Conservation (phyloP, 1,140 invertebrate genomes). For the Lordiphosa collinella region DNA sequence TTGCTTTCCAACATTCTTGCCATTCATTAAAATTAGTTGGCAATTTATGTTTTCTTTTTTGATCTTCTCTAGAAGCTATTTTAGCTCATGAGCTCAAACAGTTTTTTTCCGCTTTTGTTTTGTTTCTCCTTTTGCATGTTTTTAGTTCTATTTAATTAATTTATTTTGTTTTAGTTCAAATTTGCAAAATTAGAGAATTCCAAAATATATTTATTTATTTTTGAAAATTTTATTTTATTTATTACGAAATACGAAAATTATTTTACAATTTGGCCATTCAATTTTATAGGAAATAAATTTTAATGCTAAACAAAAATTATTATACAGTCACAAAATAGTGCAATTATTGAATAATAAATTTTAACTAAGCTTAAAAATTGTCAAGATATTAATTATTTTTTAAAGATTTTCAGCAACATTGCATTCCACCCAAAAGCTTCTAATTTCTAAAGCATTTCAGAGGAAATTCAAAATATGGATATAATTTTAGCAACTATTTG, state of each 20-base stretch:
- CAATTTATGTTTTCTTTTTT: constrained; percentile 37
- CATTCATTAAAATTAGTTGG: constrained; percentile 60
- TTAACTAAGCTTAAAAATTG: too few species aligned
- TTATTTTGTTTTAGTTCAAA: constrained; percentile 30
- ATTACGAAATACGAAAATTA: constrained; percentile 11
- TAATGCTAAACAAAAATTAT: too few species aligned
- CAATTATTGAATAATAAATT: too few species aligned
- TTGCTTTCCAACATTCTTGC: constrained; percentile 57
- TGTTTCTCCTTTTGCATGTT: constrained; percentile 37
- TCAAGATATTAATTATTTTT: too few species aligned
- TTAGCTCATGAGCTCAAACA: constrained; percentile 44
- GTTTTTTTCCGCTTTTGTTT: constrained; percentile 19
- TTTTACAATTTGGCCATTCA: not conserved
- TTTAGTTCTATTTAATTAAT: constrained; percentile 39
- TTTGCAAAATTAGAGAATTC: constrained; percentile 62
- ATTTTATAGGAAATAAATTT: too few species aligned
- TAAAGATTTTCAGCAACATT: too few species aligned
- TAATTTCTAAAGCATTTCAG: too few species aligned
- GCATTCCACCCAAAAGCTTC: too few species aligned
- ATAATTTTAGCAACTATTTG: too few species aligned
- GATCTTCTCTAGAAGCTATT: constrained; percentile 35
- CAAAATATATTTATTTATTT: constrained; percentile 21
- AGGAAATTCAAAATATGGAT: too few species aligned
- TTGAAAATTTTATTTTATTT: constrained; percentile 7
- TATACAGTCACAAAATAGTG: too few species aligned